Conservation (phyloP, 2,113 vertebrate genomes). For the Peromyscus maniculatus region DNA sequence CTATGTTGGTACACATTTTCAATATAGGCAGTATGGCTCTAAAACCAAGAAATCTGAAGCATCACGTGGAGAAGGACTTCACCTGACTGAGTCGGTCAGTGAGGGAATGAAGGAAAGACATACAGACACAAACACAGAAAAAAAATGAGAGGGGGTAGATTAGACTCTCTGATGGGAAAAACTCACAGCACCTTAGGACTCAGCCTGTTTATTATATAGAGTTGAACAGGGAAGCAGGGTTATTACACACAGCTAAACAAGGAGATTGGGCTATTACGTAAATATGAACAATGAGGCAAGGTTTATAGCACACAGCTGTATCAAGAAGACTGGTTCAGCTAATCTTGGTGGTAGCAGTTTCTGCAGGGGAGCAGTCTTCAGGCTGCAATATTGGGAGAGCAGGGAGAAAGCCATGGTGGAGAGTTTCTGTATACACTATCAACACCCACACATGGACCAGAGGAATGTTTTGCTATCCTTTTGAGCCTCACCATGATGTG, state of each 20-base stretch:
- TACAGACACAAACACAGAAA: too few species aligned
- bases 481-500: not conserved
- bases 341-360: not conserved
- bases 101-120: too few species aligned
- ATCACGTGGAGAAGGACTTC: not conserved
- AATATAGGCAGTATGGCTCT: not conserved
- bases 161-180: too few species aligned
- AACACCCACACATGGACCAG: not conserved
- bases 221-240: not conserved
- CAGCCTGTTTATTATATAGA: not conserved
- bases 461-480: not conserved
- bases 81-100: too few species aligned
- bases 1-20: not conserved
- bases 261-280: not conserved
- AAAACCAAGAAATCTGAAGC: slow-evolving; percentile 1
- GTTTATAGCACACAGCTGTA: not conserved
- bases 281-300: not conserved
- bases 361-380: not conserved
- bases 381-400: not conserved
- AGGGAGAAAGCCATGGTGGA: not conserved
- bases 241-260: not conserved
- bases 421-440: not conserved
- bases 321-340: not conserved
- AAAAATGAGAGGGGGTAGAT: too few species aligned
- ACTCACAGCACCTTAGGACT: too few species aligned